A percentile compares a stretch with the other conserved stretches of the same genome.
These are phyloP conservation scores for Apostichopus japonicus DNA, from an alignment of 35 echinoderm and acorn worm genomes.

Conservation along the genomic window DNA sequence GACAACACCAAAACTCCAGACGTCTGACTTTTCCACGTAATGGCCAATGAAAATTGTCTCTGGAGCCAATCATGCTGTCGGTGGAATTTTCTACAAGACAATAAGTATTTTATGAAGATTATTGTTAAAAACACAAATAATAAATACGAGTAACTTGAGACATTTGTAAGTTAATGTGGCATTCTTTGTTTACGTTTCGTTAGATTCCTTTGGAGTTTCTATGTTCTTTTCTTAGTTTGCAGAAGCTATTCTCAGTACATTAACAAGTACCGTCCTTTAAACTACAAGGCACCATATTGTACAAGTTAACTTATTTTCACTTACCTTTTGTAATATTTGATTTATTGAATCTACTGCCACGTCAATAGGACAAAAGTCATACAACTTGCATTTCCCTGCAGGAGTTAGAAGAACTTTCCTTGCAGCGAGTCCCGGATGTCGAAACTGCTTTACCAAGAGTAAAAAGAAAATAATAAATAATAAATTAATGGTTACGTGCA, in stretches of 20 bases:
- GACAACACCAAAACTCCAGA: neutral
- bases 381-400: neutral
- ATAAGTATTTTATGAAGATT: neutral
- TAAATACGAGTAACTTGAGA: neutral
- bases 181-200: neutral
- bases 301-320: neutral
- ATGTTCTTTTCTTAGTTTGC: neutral
- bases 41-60: neutral
- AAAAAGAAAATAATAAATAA: too few species aligned
- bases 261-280: neutral
- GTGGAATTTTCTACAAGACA: neutral
- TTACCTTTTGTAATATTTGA: constrained; percentile 10
- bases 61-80: neutral
- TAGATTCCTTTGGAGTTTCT: neutral
- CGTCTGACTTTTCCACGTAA: neutral
- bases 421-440: neutral
- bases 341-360: neutral
- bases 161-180: neutral
- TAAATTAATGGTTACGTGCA: too few species aligned
- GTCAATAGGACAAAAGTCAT: neutral
- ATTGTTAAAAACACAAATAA: neutral
- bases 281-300: neutral
- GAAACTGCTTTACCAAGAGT: neutral
- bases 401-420: constrained; percentile 1
- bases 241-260: neutral